Base-by-base conservation (phyloP, 2,888 invertebrate genomes). In the Choristoneura rosaceana region DNA sequence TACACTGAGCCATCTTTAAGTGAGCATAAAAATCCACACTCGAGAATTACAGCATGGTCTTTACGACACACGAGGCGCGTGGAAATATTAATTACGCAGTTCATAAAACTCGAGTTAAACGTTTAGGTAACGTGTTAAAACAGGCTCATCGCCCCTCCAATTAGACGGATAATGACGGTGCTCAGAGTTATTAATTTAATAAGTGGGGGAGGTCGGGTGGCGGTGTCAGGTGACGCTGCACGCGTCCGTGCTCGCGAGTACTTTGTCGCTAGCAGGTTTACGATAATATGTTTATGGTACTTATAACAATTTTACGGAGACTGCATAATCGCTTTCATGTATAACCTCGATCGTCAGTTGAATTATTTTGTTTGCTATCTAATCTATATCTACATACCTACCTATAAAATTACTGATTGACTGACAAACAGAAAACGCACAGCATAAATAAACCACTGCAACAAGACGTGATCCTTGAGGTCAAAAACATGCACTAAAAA, bases 141-240 rank as follows among this genome's bases (percentile, higher is more conserved):
- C 84, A 84, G 84, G 87, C 90, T 88, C 90, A 87, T 91, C 92
- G 84, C 92, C 93, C 93, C 91, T 92, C 90, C 91, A 92, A 93
- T 93, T 93, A 93, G 92, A 78, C 81, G 89, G 88, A 87, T 92
- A 93, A 93, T 93, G 89, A 92, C 88, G 87, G 87, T 87, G 92
- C 89, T 91, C 89, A 84, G 83, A 91, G 92, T 94, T 94, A 94
- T 94, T 93, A 94, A 93, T 93, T 93, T 93, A 93, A 93, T 94
- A 94, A 92, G 87, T 85, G 79, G 88, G 92, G 92, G 89, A 84
- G 87, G 80, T 82, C 87, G 85, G 84, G 83, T 88, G 87, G 79
- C 85, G 78, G 78, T 77, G 85, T 85, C 88, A 87, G 87, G 87
- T 88, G 86, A 79, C 80, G 73, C 75, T 76, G 78, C 73, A 78